A percentile compares a stretch with the other conserved stretches of the same genome.
phyloP scores from a whole-genome alignment of 2,113 vertebrate species.

The Loxodonta africana region DNA sequence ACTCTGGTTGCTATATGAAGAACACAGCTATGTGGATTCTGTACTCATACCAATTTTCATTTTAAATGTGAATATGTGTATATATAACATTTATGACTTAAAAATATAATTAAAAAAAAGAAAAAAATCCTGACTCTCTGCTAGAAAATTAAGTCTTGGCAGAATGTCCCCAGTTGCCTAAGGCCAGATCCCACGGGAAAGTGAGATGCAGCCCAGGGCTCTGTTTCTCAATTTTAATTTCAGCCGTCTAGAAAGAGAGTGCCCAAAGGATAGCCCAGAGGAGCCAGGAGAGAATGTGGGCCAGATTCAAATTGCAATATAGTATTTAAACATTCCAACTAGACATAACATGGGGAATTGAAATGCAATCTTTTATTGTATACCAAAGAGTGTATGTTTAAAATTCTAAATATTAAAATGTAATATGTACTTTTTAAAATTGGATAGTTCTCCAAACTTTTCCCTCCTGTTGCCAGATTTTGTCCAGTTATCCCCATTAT shows the following conservation, averaged over 20 bases:
- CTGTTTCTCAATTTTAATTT: background rate
- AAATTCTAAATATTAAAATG: no score
- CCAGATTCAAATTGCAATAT: background rate
- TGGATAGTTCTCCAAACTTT: background rate
- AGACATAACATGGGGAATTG: background rate
- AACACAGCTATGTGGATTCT: background rate
- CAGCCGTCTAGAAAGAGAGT: background rate
- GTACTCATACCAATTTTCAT: background rate
- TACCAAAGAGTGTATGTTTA: background rate
- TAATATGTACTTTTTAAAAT: background rate
- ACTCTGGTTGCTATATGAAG: background rate
- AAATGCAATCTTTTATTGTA: background rate
- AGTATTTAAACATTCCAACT: background rate
- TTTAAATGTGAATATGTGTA: slow-evolving; percentile 6
- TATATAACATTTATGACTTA: background rate
- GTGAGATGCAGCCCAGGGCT: background rate
- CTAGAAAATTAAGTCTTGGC: slow-evolving; percentile 20
- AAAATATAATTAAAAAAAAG: background rate
- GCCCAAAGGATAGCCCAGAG: background rate
- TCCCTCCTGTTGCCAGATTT: background rate
- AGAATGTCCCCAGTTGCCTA: background rate
- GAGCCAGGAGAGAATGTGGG: background rate
- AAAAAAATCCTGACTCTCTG: slow-evolving; percentile 10
- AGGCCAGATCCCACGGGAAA: background rate
- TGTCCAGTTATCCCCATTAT: background rate